Conservation (phyloP, 2,797 vertebrate species). For the Ara ararauna region DNA sequence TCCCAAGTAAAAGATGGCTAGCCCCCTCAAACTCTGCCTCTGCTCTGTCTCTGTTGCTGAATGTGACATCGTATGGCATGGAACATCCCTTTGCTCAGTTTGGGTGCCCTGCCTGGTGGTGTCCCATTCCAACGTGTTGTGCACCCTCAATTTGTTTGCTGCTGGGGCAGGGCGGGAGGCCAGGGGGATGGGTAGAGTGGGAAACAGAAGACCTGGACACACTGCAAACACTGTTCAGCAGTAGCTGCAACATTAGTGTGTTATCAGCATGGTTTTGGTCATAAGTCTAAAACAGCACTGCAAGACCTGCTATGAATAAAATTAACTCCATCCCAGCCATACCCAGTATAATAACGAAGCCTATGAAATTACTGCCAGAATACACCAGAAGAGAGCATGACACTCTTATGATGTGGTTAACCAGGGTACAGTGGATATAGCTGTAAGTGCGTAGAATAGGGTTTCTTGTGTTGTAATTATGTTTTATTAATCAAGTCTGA, state of each 20-base stretch:
- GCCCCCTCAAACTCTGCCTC: not conserved
- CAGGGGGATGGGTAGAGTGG: too few relatives aligned
- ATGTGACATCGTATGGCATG: not conserved
- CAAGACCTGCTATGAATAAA: not conserved
- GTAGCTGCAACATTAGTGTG: not conserved
- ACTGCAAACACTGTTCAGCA: not conserved
- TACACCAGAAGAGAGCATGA: not conserved
- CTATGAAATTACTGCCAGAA: not conserved
- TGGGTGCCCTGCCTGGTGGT: not conserved
- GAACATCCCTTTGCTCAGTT: not conserved
- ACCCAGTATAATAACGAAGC: not conserved
- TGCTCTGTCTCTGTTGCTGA: not conserved
- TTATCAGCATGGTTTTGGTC: not conserved
- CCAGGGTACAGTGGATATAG: not conserved
- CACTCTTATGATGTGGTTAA: not conserved
- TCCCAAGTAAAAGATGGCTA: not conserved
- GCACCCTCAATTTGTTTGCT: not conserved
- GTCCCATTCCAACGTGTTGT: not conserved
- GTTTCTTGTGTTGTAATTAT: not conserved
- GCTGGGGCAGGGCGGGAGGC: accelerated
- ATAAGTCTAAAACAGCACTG: not conserved
- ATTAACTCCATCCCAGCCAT: not conserved
- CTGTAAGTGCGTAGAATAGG: not conserved
- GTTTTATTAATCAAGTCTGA: not conserved
- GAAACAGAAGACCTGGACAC: not conserved